Evolutionary conservation across 2,888 invertebrate species (phyloP), one percentile per base, ranked within the genome.

Genomic region (Yponomeuta sedellus): DNA sequence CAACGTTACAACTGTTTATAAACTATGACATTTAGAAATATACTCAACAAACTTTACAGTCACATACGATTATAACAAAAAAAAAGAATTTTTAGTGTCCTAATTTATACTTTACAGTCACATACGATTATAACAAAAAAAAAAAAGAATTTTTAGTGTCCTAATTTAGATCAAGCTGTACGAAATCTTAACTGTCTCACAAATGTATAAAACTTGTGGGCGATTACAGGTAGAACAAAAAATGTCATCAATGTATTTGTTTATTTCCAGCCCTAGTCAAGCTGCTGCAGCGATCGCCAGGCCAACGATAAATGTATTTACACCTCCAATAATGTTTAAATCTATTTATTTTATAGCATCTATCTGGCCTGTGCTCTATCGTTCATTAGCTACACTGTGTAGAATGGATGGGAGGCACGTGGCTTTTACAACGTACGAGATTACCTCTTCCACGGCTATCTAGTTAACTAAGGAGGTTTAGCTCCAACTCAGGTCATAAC

Each of bases 351-450:
- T 61, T 61, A 61, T 61, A 25, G 61, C 28, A 34, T 19, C 20
- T 44, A 40, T 63, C 19, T 40, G 40, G 12, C 11, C 63, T 25
- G 63, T 63, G 63, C 44, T 63, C 44, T 63, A 63, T 63, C 39
- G 63, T 22, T 63, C 63, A 63, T 63, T 63, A 63, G 22, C 40
- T 63, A 63, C 63, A 63, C 44, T 63, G 63, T 62, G 8, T 19
- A 22, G 65, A 69, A 71, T 72, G 70, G 72, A 75, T 75, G 71
- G 69, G 70, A 69, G 71, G 72, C 76, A 73, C 74, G 73, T 72
- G 75, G 69, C 70, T 66, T 64, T 66, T 64, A 66, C 64, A 61
- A 52, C 44, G 44, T 52, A 52, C 44, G 44, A 52, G 44, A 52
- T 52, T 52, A 52, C 16, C 44, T 16, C 44, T 52, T 52, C 44